Percentiles rank a stretch among this genome's conserved stretches.
Evolutionary conservation across 2,113 vertebrate genomes (phyloP).

Genomic region (Equus przewalskii): DNA sequence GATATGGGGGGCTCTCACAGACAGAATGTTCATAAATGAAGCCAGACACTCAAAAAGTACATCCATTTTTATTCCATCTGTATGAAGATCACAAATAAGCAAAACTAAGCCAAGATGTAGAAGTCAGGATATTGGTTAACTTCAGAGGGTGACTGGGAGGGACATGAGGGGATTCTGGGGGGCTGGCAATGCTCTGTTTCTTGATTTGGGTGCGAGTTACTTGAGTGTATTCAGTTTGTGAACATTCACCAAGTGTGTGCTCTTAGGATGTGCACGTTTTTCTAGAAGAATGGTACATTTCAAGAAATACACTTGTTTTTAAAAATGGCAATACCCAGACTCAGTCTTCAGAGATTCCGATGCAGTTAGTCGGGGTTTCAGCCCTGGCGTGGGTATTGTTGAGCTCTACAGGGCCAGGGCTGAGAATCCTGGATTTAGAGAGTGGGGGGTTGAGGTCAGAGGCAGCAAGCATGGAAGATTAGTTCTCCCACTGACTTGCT

Average conservation of each 20-base stretch:
- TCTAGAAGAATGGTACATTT: not conserved
- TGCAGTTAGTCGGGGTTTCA: not conserved
- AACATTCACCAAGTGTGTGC: not conserved
- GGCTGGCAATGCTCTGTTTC: not conserved
- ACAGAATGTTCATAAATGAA: not conserved
- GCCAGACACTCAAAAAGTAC: not conserved
- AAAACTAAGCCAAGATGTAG: not conserved
- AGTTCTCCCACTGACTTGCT: not conserved
- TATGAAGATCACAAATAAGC: not conserved
- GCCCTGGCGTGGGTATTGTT: not conserved
- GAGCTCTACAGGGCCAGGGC: not conserved
- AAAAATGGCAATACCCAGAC: too few relatives aligned
- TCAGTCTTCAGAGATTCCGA: not conserved
- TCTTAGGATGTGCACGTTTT: not conserved
- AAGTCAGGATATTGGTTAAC: not conserved
- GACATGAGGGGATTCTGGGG: fast-evolving
- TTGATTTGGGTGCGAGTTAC: not conserved
- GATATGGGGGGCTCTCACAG: not conserved
- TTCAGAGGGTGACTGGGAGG: not conserved
- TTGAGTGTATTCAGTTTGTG: not conserved
- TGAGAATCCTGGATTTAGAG: not conserved
- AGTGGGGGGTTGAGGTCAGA: not conserved
- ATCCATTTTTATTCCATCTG: not conserved
- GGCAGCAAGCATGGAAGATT: not conserved
- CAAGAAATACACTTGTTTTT: not conserved